Base-by-base conservation (phyloP, 2,113 vertebrate species). In the Pogona vitticeps region DNA sequence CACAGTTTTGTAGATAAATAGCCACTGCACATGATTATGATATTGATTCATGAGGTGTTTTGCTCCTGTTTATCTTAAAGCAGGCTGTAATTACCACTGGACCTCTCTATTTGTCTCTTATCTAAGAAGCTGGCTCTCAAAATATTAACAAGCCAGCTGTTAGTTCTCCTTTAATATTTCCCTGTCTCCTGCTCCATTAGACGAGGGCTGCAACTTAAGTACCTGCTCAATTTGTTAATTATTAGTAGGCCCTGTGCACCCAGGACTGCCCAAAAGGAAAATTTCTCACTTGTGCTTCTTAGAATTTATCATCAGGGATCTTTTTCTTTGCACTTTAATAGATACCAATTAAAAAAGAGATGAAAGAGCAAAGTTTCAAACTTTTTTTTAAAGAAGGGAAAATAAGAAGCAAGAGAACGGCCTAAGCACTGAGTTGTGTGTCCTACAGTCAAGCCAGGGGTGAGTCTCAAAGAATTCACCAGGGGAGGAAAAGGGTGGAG, bases 81-180 rank as follows among this genome's bases (percentile, higher is more conserved):
- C 20, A 87, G 86, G 68, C 40, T 89, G 78, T 33, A 89, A 89
- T 92, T 93, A 68, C 77, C 86, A 82, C 63, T 92, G 76, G 92
- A 87, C 46, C 72, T 93, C 92, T 68, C 68, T 75, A 68, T 91
- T 95, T 94, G 65, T 88, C 87, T 83, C 87, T 90, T 90, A 28
- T 31, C 36, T 92, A 85, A 92, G 86, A 83, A 90, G 72, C 73
- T 88, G 86, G 87, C 78, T 83, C 85, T 86, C 42, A 7, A 79
- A 88, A 83, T 87, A 88, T 92, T 93, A 95, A 91, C 89, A 92
- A 92, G 92, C 89, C 90, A 92, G 92, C 87, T 95, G 90, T 93
- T 96, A 90, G 82, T 78, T 17, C 88, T 91, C 75, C 90, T 86
- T 92, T 92, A 90, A 80, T 90, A 86, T 93, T 93, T 93, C 94